phyloP scores from a whole-genome alignment of 2,888 invertebrate species.

The Drosophila formosana region DNA sequence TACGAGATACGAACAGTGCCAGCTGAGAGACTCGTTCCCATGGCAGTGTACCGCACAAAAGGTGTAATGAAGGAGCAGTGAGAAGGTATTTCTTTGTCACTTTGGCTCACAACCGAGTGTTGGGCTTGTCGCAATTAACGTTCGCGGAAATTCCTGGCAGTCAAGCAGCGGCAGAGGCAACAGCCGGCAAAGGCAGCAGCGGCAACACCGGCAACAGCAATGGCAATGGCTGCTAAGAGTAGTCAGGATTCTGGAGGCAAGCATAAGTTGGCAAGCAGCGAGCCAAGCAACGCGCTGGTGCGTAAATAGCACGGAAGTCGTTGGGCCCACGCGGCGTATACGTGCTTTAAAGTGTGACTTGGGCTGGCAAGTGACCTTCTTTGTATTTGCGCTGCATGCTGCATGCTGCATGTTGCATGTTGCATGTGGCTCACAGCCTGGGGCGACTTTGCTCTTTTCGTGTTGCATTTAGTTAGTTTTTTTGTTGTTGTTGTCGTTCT shows the following conservation, averaged over 20 bases:
- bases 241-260: slow-evolving; percentile 1
- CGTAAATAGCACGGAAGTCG: slow-evolving; percentile 80
- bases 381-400: slow-evolving; percentile 12
- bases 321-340: slow-evolving; percentile 70
- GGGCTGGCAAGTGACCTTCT: slow-evolving; percentile 57
- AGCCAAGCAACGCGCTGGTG: slow-evolving; percentile 64
- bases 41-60: slow-evolving; percentile 36
- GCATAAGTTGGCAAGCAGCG: slow-evolving; percentile 25
- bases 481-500: slow-evolving; percentile 17
- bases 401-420: slow-evolving; percentile 28
- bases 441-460: slow-evolving; percentile 11
- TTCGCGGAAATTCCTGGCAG: slow-evolving; percentile 78
- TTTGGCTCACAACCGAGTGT: slow-evolving; percentile 50
- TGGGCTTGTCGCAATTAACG: slow-evolving; percentile 80
- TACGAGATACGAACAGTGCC: too few species aligned
- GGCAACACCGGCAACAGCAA: too few species aligned
- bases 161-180: slow-evolving; percentile 25
- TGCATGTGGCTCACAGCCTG: slow-evolving; percentile 23
- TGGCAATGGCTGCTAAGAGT: slow-evolving; percentile 6
- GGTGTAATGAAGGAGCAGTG: slow-evolving; percentile 60
- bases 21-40: not conserved
- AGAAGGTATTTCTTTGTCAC: slow-evolving; percentile 65
- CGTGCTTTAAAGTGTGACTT: slow-evolving; percentile 64
- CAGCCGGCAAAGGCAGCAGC: not conserved
- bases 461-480: slow-evolving; percentile 42